Conservation (phyloP, 2,888 invertebrate genomes). For the Dryococelus australis region DNA sequence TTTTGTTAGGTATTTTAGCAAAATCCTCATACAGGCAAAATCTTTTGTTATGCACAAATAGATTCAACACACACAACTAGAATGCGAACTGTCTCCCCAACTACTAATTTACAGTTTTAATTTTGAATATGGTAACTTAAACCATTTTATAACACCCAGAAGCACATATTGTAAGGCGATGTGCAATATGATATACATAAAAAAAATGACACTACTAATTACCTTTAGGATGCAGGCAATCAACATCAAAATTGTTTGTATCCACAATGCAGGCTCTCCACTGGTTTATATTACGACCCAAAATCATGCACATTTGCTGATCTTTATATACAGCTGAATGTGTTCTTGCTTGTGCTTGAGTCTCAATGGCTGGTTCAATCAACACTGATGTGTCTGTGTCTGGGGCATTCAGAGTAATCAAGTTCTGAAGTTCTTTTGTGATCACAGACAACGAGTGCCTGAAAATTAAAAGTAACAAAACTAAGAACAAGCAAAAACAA, state of each 20-base stretch:
- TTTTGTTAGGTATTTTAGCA: too few relatives aligned
- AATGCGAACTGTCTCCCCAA: too few relatives aligned
- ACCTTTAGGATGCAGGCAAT: constrained; percentile 56
- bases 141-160: too few relatives aligned
- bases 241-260: constrained; percentile 51
- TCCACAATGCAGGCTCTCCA: constrained; percentile 65
- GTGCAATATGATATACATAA: neutral
- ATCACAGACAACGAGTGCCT: constrained; percentile 58
- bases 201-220: constrained; percentile 38
- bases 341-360: neutral
- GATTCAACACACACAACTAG: too few relatives aligned
- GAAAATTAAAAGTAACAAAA: constrained; percentile 43
- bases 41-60: too few relatives aligned
- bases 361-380: neutral
- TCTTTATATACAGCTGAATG: neutral
- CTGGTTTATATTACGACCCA: constrained; percentile 69
- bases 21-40: too few relatives aligned
- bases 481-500: too few relatives aligned
- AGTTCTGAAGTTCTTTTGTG: constrained; percentile 60
- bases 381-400: constrained; percentile 38
- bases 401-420: constrained; percentile 56
- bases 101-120: too few relatives aligned
- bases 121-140: too few relatives aligned
- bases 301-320: constrained; percentile 59
- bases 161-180: too few relatives aligned